A percentile compares a stretch with the other conserved stretches of the same genome.
Evolutionary conservation across 2,797 vertebrate species (phyloP).

Genomic region (Cottoperca gobio): DNA sequence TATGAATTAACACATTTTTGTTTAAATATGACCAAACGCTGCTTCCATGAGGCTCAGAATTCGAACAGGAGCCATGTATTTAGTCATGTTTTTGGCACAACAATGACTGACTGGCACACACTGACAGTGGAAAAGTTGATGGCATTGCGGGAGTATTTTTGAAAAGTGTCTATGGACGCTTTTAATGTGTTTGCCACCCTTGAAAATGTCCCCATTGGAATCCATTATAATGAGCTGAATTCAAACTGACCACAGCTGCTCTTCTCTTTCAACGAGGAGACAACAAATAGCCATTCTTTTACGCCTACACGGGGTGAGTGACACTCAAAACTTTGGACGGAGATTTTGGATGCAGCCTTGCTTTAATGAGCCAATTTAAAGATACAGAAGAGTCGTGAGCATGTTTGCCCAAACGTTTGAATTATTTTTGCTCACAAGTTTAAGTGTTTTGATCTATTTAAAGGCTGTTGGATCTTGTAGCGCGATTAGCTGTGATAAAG

Average conservation of each 20-base stretch:
- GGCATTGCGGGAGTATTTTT: constrained; percentile 17
- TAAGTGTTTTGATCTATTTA: constrained; percentile 32
- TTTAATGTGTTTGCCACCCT: constrained; percentile 35
- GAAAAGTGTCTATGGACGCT: constrained; percentile 32
- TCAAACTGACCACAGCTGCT: constrained; percentile 35
- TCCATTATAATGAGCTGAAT: constrained; percentile 55
- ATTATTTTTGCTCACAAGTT: neutral
- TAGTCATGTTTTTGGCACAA: neutral
- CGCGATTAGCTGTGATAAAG: neutral
- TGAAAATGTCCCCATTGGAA: constrained; percentile 47
- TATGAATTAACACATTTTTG: constrained; percentile 8
- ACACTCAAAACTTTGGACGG: constrained; percentile 33
- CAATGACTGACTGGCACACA: neutral
- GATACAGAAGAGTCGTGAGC: constrained; percentile 2
- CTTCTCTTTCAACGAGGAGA: constrained; percentile 33
- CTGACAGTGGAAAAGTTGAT: constrained; percentile 11
- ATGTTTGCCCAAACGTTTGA: constrained; percentile 4
- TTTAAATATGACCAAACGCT: neutral
- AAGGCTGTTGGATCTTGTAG: constrained; percentile 1
- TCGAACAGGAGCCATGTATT: constrained; percentile 20
- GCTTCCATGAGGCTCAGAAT: neutral
- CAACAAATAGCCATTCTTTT: constrained; percentile 25
- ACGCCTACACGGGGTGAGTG: constrained; percentile 18
- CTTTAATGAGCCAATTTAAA: constrained; percentile 50
- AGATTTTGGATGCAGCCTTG: neutral